Conservation (phyloP, 2,888 invertebrate species). For the Iphiclides podalirius region DNA sequence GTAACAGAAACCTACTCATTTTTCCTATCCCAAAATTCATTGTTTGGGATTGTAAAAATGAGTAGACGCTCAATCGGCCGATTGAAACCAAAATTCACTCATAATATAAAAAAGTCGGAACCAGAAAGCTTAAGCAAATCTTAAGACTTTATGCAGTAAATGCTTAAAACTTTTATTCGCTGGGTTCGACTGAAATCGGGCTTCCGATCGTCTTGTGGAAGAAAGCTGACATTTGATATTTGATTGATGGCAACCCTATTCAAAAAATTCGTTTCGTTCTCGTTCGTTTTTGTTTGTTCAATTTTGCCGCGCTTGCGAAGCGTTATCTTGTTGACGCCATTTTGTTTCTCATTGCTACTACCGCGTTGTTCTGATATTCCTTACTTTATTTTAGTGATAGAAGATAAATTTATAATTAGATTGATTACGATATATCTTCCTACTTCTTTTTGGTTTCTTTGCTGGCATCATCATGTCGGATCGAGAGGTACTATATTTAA, state of each 20-base stretch:
- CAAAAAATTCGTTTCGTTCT: constrained; percentile 3
- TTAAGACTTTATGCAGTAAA: too few species aligned
- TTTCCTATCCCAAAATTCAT: constrained; percentile 99
- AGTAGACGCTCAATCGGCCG: too few species aligned
- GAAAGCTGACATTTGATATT: too few species aligned
- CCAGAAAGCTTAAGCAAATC: too few species aligned
- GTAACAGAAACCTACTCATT: constrained; percentile 85
- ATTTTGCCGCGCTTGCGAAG: constrained; percentile 16
- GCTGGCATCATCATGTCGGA: constrained; percentile 63
- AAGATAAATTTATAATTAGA: constrained; percentile 55
- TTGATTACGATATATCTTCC: constrained; percentile 48
- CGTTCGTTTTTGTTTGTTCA: constrained; percentile 15
- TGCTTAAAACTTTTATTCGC: too few species aligned
- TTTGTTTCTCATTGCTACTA: constrained; percentile 33
- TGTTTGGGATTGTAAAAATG: too few species aligned
- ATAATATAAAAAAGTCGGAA: too few species aligned
- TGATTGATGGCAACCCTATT: too few species aligned
- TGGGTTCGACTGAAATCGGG: too few species aligned
- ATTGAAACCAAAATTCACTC: too few species aligned
- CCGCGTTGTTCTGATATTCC: constrained; percentile 41
- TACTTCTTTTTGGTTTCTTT: constrained; percentile 45
- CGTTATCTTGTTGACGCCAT: constrained; percentile 31
- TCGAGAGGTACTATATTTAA: constrained; percentile 73
- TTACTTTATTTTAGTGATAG: constrained; percentile 46
- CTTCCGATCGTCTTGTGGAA: too few species aligned